Evolutionary conservation across 2,113 vertebrate genomes (phyloP).

Genomic region (Varanus salvator): DNA sequence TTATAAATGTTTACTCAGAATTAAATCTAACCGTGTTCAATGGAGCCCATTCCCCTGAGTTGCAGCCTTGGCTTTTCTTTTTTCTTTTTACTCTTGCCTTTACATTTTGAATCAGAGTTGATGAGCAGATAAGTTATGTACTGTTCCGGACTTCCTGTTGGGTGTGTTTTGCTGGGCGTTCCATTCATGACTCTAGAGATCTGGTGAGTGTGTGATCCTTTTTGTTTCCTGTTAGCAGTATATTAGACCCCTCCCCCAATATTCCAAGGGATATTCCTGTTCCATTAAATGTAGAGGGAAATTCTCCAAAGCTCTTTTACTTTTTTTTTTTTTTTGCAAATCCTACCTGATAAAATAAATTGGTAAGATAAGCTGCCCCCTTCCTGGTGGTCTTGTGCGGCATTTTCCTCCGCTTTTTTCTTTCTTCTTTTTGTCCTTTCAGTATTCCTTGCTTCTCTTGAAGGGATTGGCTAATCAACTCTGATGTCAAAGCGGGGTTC

Average conservation of each 20-base stretch:
- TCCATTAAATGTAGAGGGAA: not conserved
- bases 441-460: not conserved
- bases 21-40: not conserved
- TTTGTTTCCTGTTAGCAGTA: not conserved
- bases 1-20: not conserved
- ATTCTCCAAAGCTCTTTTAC: not conserved
- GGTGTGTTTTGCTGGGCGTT: not conserved
- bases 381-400: not conserved
- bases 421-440: not conserved
- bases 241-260: too few species aligned
- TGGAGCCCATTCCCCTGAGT: not conserved
- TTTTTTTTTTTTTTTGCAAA: not conserved
- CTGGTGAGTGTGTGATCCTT: not conserved
- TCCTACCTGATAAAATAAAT: not conserved
- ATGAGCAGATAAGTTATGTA: not conserved
- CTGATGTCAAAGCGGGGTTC: too few species aligned
- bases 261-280: not conserved
- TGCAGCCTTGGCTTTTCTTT: not conserved
- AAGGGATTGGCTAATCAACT: too few species aligned
- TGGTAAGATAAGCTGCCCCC: not conserved
- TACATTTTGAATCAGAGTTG: not conserved
- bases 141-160: not conserved
- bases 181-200: not conserved
- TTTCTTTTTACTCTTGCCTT: not conserved
- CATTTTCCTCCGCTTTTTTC: not conserved